phyloP scores from a whole-genome alignment of 2,797 vertebrate genomes.

The Euthynnus affinis region DNA sequence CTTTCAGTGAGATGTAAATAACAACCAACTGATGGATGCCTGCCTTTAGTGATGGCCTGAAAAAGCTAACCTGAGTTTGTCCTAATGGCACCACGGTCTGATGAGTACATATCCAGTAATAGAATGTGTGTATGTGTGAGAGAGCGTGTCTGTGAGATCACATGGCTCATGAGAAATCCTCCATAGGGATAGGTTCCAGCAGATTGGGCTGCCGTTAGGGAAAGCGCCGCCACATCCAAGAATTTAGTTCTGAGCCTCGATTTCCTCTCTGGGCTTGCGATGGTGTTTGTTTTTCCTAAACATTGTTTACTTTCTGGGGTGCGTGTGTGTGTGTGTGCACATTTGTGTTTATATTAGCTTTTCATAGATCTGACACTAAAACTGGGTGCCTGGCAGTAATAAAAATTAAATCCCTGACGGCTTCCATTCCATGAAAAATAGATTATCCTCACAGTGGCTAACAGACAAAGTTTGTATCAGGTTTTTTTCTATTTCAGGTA shows the following conservation, averaged over 20 bases:
- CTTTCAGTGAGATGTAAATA: slow-evolving; percentile 55
- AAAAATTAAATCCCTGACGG: slow-evolving; percentile 75
- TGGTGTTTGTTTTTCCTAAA: slow-evolving; percentile 82
- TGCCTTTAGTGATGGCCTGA: slow-evolving; percentile 61
- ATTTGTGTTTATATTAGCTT: slow-evolving; percentile 69
- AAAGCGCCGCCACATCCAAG: slow-evolving; percentile 76
- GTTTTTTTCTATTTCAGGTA: slow-evolving; percentile 56
- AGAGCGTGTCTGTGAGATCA: slow-evolving; percentile 42
- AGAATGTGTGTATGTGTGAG: slow-evolving; percentile 3
- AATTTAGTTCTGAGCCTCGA: slow-evolving; percentile 78
- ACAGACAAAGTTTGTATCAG: slow-evolving; percentile 52
- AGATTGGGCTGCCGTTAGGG: slow-evolving; percentile 79
- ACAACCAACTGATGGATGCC: slow-evolving; percentile 67
- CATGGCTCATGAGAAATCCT: slow-evolving; percentile 74
- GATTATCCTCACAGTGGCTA: slow-evolving; percentile 60
- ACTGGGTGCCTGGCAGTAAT: slow-evolving; percentile 72
- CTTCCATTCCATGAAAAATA: slow-evolving; percentile 78
- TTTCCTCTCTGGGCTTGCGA: slow-evolving; percentile 68
- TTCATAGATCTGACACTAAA: slow-evolving; percentile 70
- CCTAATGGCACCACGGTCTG: slow-evolving; percentile 72
- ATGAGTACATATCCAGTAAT: slow-evolving; percentile 70
- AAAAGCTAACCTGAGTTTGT: slow-evolving; percentile 67
- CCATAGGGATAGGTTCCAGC: slow-evolving; percentile 79
- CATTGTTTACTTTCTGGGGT: slow-evolving; percentile 76
- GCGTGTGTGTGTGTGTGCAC: slow-evolving; percentile 40